Evolutionary conservation across 2,113 vertebrate species (phyloP).

Genomic region (Paradoxurus hermaphroditus): DNA sequence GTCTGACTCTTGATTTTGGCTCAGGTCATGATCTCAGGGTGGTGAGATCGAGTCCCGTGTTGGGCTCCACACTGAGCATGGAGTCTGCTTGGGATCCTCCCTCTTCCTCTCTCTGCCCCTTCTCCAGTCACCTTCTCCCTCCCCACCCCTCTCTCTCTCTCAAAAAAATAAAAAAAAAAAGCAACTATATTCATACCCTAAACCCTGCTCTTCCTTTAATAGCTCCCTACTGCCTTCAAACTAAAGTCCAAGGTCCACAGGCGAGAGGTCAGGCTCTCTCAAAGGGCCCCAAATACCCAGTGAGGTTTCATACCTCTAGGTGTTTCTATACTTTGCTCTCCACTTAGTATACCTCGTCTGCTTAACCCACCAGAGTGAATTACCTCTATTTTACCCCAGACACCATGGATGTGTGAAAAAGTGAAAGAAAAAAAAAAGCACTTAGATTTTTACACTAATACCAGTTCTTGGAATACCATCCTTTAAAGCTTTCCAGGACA

Average conservation of each 20-base stretch:
- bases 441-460: neutral
- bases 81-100: too few species aligned
- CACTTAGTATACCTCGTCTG: neutral
- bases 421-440: neutral
- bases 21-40: too few species aligned
- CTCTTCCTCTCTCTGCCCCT: too few species aligned
- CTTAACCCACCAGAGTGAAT: neutral
- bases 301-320: neutral
- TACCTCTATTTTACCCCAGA: neutral
- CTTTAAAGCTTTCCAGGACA: neutral
- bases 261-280: neutral
- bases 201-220: neutral
- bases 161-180: neutral
- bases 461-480: neutral
- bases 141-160: too few species aligned
- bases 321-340: neutral
- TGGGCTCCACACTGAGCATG: too few species aligned
- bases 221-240: neutral
- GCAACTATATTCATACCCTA: slow-evolving; percentile 2
- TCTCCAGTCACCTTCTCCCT: too few species aligned
- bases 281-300: neutral
- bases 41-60: too few species aligned
- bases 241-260: neutral
- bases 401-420: neutral
- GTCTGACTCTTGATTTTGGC: too few species aligned